Conservation (phyloP, 1,140 invertebrate species). For the Drosophila kikkawai region DNA sequence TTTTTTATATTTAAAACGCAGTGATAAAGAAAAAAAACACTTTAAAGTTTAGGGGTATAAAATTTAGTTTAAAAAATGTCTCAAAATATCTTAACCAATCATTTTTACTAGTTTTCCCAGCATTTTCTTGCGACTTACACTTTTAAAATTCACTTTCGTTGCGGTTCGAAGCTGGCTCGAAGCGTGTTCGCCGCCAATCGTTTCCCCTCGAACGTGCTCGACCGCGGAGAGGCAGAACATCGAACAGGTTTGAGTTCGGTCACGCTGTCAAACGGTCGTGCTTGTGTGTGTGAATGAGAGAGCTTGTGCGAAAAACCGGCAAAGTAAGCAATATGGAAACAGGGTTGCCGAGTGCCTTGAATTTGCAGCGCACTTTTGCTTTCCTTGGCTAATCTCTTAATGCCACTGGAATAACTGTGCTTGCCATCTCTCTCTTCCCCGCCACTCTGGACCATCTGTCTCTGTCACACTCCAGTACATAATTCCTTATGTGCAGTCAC, state of each 20-base stretch:
- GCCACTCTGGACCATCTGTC: background rate
- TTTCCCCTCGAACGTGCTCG: slow-evolving; percentile 70
- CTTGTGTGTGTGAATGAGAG: background rate
- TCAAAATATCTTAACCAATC: background rate
- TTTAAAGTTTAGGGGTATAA: background rate
- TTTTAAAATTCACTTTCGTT: slow-evolving; percentile 73
- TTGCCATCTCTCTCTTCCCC: slow-evolving; percentile 10
- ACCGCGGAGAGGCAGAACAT: background rate
- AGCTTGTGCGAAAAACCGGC: slow-evolving; percentile 61
- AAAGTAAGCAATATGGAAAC: slow-evolving; percentile 62
- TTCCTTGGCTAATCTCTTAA: slow-evolving; percentile 43
- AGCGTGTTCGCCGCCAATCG: slow-evolving; percentile 1
- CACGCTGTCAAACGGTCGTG: background rate
- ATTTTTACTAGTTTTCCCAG: background rate
- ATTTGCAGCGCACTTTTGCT: slow-evolving; percentile 34
- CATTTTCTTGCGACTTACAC: background rate
- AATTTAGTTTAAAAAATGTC: background rate
- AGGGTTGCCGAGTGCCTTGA: slow-evolving; percentile 24
- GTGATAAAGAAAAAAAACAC: too few relatives aligned
- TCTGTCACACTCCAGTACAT: slow-evolving; percentile 14
- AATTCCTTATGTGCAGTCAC: slow-evolving; percentile 28
- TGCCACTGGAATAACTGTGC: slow-evolving; percentile 22
- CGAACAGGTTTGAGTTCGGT: background rate
- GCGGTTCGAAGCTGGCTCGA: slow-evolving; percentile 40
- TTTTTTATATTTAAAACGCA: too few relatives aligned